Conservation (phyloP, 2,113 vertebrate genomes). For the Sphaerodactylus townsendi region DNA sequence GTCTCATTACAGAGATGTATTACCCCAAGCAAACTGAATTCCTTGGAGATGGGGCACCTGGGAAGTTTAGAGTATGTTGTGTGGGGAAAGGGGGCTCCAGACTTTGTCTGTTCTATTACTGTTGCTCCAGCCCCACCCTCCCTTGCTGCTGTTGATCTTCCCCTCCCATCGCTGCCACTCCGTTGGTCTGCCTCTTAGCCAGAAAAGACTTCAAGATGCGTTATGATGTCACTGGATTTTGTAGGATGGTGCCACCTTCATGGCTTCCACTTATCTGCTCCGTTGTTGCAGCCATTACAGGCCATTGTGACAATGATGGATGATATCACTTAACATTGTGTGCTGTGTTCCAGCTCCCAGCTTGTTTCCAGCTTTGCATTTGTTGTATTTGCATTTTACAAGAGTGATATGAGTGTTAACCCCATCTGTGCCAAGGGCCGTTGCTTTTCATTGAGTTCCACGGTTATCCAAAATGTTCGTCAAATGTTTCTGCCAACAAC, state of each 20-base stretch:
- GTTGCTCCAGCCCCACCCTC: no score
- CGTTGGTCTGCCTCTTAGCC: background rate
- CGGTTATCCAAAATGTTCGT: slow-evolving; percentile 6
- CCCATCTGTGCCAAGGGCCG: slow-evolving; percentile 16
- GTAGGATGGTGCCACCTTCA: background rate
- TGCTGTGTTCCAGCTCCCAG: background rate
- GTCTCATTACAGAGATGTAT: background rate
- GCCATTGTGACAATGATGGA: background rate
- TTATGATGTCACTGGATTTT: background rate
- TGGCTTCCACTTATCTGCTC: background rate
- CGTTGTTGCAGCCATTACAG: background rate
- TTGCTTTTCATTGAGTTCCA: background rate
- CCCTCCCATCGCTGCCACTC: background rate
- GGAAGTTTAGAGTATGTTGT: background rate
- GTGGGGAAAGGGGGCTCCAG: background rate
- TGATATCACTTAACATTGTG: background rate
- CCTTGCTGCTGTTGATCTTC: background rate
- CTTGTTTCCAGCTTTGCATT: slow-evolving; percentile 22
- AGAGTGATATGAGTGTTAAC: background rate
- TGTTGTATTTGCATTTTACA: background rate
- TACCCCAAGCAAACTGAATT: background rate
- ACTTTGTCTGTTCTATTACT: background rate
- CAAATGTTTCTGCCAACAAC: background rate
- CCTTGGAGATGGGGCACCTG: background rate
- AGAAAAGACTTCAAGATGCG: background rate